Conservation (phyloP, 1,140 invertebrate genomes). For the Pseudomyrmex cubaensis region DNA sequence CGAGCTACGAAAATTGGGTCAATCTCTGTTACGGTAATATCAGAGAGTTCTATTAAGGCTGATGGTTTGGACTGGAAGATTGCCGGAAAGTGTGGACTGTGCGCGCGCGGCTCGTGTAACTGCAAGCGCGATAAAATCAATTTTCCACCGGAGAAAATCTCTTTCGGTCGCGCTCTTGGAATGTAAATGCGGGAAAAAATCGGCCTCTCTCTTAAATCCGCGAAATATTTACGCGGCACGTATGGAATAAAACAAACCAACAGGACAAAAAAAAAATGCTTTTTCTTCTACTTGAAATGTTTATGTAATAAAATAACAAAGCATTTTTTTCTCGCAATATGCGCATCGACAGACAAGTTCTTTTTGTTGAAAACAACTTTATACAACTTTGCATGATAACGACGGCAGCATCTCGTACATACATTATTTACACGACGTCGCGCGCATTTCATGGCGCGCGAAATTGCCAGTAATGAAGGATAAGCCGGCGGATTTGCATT, state of each 20-base stretch:
- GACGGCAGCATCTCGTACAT: neutral
- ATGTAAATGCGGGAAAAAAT: neutral
- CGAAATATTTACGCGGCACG: neutral
- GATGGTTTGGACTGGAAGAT: slow-evolving; percentile 5
- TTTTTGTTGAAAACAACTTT: too few species aligned
- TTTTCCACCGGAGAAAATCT: neutral
- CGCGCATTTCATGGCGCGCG: slow-evolving; percentile 21
- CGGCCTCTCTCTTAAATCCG: neutral
- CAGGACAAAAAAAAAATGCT: too few species aligned
- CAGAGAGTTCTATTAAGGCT: slow-evolving; percentile 2
- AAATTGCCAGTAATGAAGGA: slow-evolving; percentile 53
- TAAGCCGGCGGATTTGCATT: slow-evolving; percentile 51
- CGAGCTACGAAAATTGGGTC: slow-evolving; percentile 27
- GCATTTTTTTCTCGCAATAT: too few species aligned
- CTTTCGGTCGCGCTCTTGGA: neutral
- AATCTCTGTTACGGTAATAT: slow-evolving; percentile 34
- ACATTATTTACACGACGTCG: slow-evolving; percentile 41
- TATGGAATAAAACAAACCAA: too few species aligned
- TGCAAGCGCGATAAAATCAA: slow-evolving; percentile 11
- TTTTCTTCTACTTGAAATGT: too few species aligned
- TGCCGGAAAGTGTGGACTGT: neutral
- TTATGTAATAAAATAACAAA: neutral
- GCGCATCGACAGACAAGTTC: too few species aligned
- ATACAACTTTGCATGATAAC: too few species aligned
- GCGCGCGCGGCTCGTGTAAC: neutral